Evolutionary conservation across 2,888 invertebrate species (phyloP).

Genomic region (Tipula helvola): DNA sequence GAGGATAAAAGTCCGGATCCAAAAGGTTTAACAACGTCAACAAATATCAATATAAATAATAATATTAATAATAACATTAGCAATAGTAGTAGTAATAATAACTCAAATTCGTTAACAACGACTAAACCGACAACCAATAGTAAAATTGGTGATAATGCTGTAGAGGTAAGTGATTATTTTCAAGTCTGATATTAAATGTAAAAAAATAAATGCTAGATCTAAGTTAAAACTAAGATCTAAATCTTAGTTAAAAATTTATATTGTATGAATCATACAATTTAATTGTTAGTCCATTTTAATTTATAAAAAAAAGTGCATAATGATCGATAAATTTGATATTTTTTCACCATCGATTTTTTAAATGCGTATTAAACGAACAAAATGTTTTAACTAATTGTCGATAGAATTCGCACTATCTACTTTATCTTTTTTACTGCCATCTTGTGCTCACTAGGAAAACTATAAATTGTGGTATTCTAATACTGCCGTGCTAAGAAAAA

Average conservation of each 20-base stretch:
- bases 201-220: not conserved
- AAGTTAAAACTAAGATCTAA: not conserved
- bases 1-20: constrained; percentile 26
- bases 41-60: not conserved
- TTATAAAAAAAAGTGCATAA: not conserved
- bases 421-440: too few species aligned
- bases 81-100: not conserved
- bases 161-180: constrained; percentile 35
- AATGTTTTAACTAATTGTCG: not conserved
- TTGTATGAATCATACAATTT: not conserved
- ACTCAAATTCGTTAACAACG: constrained; percentile 12
- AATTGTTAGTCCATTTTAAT: not conserved
- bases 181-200: constrained; percentile 27
- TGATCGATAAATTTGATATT: not conserved
- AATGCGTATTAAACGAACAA: not conserved
- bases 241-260: not conserved
- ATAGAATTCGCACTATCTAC: not conserved
- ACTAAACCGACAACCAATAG: constrained; percentile 14
- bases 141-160: constrained; percentile 13
- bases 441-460: not conserved
- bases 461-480: not conserved
- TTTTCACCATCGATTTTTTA: not conserved
- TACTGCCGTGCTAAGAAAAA: too few species aligned
- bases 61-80: not conserved
- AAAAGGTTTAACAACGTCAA: constrained; percentile 13